Base-by-base conservation (phyloP, 2,113 vertebrate species). In the Lepisosteus osseus region DNA sequence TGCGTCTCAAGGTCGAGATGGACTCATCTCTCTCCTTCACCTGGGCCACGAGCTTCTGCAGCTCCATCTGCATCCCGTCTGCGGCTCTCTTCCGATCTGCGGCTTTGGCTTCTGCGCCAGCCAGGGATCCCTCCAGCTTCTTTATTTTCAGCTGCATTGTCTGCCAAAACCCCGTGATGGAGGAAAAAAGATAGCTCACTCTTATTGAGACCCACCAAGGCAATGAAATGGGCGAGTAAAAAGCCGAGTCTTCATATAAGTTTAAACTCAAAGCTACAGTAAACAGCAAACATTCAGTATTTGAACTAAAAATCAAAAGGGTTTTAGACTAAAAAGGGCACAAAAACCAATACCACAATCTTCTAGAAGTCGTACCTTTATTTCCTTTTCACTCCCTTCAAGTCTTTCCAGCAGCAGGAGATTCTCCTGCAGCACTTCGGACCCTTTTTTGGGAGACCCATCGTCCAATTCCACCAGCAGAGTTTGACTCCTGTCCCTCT, bases 11-110 rank as follows among this genome's bases (percentile, higher is more conserved):
- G 51, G 63, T 81, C 68, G 78, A 85, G 67, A 95, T 86, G 1
- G 55, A 3, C 1, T 77, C 70, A 43, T 94, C 85, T 6, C 77
- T 88, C 65, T 95, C 91, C 15, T 82, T 78, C 3, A 93, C 76
- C 45, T 86, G 78, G 0, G 70, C 77, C 0, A 85, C 77, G 61
- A 90, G 84, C 54, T 90, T 84, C 47, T 79, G 71, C 67, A 94
- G 80, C 47, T 88, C 72, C 0, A 78, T 85, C 80, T 68, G 81
- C 69, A 74, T 74, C 13, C 79, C 77, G 80, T 93, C 91, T 6
- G 54, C 82, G 3, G 85, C 77, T 70, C 89, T 82, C 41, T 89
- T 93, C 6, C 90, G 83, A 67, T 65, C 44, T 43, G 83, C 82
- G 1, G 86, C 13, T 0, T 76, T 81, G 74, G 79, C 62, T 70